A percentile compares a stretch with the other conserved stretches of the same genome.
Evolutionary conservation across 1,140 invertebrate species (phyloP).

Genomic region (Halyomorpha halys): DNA sequence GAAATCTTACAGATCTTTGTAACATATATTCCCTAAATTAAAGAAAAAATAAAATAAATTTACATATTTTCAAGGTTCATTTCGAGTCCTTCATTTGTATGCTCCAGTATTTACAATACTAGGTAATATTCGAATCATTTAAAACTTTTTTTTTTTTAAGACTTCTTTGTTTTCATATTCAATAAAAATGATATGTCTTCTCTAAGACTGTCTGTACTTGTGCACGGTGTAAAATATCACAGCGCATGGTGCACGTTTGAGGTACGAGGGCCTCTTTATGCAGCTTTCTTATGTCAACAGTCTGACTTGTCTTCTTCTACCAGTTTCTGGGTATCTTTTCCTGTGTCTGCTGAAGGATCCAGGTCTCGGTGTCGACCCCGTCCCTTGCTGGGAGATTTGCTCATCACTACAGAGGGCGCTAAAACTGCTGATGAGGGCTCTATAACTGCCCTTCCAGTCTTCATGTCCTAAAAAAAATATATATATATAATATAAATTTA

Average conservation of each 20-base stretch:
- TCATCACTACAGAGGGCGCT: slow-evolving; percentile 68
- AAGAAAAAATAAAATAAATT: neutral
- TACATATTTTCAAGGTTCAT: slow-evolving; percentile 10
- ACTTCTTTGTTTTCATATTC: slow-evolving; percentile 6
- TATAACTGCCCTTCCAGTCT: slow-evolving; percentile 5
- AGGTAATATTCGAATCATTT: slow-evolving; percentile 6
- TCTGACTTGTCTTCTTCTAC: slow-evolving; percentile 75
- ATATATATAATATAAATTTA: too few relatives aligned
- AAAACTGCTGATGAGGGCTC: slow-evolving; percentile 54
- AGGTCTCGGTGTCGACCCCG: slow-evolving; percentile 53
- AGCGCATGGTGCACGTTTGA: neutral
- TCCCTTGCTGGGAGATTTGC: slow-evolving; percentile 46
- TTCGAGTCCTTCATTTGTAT: neutral
- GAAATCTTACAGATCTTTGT: slow-evolving; percentile 10
- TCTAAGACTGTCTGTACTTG: neutral
- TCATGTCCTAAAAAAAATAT: slow-evolving; percentile 26
- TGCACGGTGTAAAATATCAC: neutral
- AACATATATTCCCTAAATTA: slow-evolving; percentile 13
- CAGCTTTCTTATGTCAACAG: slow-evolving; percentile 34
- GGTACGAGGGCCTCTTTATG: neutral
- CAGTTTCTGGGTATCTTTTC: slow-evolving; percentile 77
- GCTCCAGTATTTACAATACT: slow-evolving; percentile 17
- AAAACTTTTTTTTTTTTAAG: neutral
- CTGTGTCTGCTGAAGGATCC: slow-evolving; percentile 70
- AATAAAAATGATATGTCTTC: slow-evolving; percentile 6